These are phyloP conservation scores for Epinotia nisella DNA, from an alignment of 2,888 invertebrate species.

Conservation along the genomic window DNA sequence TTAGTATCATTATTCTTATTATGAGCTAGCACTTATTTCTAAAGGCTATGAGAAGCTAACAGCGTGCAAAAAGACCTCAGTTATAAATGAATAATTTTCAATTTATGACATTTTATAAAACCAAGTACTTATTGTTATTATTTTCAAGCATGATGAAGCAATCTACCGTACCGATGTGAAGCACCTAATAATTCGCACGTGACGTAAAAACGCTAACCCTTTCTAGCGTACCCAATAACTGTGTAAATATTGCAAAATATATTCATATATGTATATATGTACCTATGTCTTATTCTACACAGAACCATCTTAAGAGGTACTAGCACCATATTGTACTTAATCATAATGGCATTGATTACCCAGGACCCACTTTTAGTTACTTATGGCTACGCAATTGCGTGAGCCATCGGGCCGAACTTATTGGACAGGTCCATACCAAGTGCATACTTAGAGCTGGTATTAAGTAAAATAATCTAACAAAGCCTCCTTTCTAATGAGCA, in stretches of 20 bases:
- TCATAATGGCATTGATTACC: constrained; percentile 1
- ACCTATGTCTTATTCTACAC: too few species aligned
- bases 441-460: not conserved
- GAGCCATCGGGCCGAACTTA: not conserved
- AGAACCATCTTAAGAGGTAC: too few species aligned
- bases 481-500: constrained; percentile 9
- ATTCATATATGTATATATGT: too few species aligned
- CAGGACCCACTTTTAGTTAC: not conserved
- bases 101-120: not conserved
- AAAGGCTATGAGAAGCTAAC: not conserved
- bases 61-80: not conserved
- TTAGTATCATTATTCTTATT: constrained; percentile 10
- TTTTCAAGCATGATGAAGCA: too few species aligned
- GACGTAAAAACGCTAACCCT: too few species aligned
- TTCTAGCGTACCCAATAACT: too few species aligned
- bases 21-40: not conserved
- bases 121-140: not conserved
- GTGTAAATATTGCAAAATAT: too few species aligned
- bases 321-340: not conserved
- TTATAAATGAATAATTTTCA: not conserved
- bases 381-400: constrained; percentile 2
- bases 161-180: too few species aligned
- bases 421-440: not conserved
- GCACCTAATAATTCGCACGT: too few species aligned
- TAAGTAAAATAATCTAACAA: constrained; percentile 17